Evolutionary conservation across 2,113 vertebrate species (phyloP).

Genomic region (Nyctereutes procyonoides): DNA sequence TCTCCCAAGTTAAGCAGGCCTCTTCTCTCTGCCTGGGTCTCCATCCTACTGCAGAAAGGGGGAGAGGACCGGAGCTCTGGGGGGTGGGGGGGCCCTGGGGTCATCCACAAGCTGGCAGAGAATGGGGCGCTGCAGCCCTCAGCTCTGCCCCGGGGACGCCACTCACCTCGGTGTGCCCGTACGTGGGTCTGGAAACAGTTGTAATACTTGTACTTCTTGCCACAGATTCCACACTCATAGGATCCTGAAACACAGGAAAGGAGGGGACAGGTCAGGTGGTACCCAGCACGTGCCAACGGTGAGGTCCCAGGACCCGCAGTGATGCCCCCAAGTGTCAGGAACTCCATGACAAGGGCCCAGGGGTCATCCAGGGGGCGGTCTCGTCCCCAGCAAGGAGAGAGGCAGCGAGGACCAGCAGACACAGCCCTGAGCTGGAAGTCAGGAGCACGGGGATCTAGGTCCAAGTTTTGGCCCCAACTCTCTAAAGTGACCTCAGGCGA

Average conservation of each 20-base stretch:
- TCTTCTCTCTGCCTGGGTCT: not conserved
- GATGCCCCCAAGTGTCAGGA: not conserved
- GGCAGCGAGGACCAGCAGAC: not conserved
- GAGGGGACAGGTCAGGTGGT: conserved; percentile 64
- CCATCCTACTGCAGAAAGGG: not conserved
- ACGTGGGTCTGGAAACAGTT: conserved; percentile 99
- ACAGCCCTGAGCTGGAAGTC: not conserved
- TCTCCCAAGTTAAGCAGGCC: not conserved
- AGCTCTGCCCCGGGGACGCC: not conserved
- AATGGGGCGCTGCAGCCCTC: fast-evolving
- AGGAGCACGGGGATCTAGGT: not conserved
- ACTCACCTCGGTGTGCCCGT: conserved; percentile 96
- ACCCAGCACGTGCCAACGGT: not conserved
- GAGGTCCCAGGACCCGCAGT: not conserved
- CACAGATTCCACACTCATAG: conserved; percentile 97
- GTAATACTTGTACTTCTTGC: conserved; percentile 99
- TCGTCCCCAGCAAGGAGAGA: not conserved
- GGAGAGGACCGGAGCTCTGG: no score
- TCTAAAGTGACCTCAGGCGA: not conserved
- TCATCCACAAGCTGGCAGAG: not conserved
- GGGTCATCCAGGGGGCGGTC: fast-evolving
- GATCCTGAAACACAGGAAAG: conserved; percentile 91
- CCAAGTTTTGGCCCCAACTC: not conserved
- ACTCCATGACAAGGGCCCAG: not conserved
- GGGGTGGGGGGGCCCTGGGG: not conserved